Evolutionary conservation across 1,140 invertebrate species (phyloP), one percentile per base, ranked within the genome.

Genomic region (Drosophila chauvacae): DNA sequence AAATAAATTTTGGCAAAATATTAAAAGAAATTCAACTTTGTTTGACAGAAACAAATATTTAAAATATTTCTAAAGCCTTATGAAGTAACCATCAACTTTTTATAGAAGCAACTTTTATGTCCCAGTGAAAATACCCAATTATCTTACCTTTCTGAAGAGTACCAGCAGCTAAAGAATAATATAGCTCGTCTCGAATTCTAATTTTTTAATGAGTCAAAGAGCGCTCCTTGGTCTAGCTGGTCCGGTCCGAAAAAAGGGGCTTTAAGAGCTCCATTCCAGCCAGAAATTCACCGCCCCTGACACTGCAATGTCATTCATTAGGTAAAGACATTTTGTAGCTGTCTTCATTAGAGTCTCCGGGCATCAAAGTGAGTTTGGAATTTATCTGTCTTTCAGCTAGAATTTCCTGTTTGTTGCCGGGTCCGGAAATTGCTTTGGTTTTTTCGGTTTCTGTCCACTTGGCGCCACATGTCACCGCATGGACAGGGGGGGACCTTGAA

Each of bases 381-480:
- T 57, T 69, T 60, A 39, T 63, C 35, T 48, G 44, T 33, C 61
- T 53, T 42, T 48, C 20, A 37, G 64, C 66, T 72, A 50, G 68
- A 39, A 18, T 37, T 39, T 50, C 30, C 45, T 53, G 56, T 48
- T 53, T 42, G 59, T 78, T 77, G 75, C 65, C 42, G 44, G 69
- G 35, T 39, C 63, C 79, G 80, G 80, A 82, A 81, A 82, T 82
- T 77, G 59, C 59, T 82, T 81, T 73, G 79, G 59, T 82, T 81
- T 68, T 55, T 53, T 35, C 30, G 50, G 28, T 58, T 77, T 61
- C 28, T 64, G 74, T 37, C 48, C 59, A 33, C 47, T 20, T 79
- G 83, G 79, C 82, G 79, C 83, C 83, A 87, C 75, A 90, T 81
- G 84, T 88, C 77, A 58, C 33, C 63, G 44, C n/a, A 28, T 10